Conservation (phyloP, 2,888 invertebrate species). For the Zaprionus lineosus region DNA sequence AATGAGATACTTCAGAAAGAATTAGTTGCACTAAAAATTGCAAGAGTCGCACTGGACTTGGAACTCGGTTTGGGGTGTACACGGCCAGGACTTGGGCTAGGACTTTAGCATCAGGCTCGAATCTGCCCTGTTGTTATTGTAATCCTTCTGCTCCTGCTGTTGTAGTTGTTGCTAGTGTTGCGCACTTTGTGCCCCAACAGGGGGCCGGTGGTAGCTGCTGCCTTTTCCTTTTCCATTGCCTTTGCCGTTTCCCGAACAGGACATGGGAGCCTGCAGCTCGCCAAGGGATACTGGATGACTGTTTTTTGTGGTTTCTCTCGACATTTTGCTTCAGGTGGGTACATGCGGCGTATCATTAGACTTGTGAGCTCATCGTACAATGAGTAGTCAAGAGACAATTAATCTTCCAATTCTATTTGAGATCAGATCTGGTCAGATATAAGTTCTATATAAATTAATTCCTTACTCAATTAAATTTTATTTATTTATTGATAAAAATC, state of each 20-base stretch:
- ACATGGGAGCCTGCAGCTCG: conserved; percentile 18
- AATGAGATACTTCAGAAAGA: conserved; percentile 79
- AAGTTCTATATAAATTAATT: too few species aligned
- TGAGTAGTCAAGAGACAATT: too few species aligned
- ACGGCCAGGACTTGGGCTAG: conserved; percentile 6
- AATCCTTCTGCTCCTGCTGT: conserved; percentile 10
- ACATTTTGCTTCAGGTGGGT: too few species aligned
- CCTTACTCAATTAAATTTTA: too few species aligned
- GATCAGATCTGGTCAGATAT: too few species aligned
- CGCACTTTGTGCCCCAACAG: conserved; percentile 52
- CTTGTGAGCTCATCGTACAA: too few species aligned
- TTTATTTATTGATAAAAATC: too few species aligned
- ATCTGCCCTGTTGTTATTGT: conserved; percentile 36
- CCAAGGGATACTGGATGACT: conserved; percentile 52
- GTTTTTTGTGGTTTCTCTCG: conserved; percentile 34
- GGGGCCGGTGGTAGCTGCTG: conserved; percentile 31
- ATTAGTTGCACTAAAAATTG: conserved; percentile 79
- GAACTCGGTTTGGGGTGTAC: conserved; percentile 2
- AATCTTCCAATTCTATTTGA: too few species aligned
- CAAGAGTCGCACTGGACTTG: conserved; percentile 65
- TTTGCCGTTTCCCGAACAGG: too few species aligned
- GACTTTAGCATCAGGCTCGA: conserved; percentile 33
- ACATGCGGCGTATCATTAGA: too few species aligned
- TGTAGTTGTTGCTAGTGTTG: conserved; percentile 27
- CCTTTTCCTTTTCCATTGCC: too few species aligned